phyloP scores from a whole-genome alignment of 2,113 vertebrate species.

The Phylloscopus trochilus region DNA sequence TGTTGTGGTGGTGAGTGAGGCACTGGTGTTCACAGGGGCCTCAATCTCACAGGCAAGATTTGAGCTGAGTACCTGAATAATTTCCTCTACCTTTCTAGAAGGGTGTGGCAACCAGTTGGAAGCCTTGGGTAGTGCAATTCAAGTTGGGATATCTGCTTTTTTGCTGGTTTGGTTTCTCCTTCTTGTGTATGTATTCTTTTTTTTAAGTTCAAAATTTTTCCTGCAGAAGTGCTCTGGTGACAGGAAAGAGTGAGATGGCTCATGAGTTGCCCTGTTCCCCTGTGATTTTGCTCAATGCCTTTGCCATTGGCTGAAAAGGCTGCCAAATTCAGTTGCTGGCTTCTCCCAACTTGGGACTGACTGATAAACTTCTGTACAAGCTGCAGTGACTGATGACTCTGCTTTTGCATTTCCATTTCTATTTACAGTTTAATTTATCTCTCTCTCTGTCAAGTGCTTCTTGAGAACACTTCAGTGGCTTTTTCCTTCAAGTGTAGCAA shows the following conservation, averaged over 20 bases:
- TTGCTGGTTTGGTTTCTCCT: neutral
- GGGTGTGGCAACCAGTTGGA: neutral
- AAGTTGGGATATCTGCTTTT: neutral
- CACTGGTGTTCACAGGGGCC: neutral
- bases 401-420: slow-evolving; percentile 26
- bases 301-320: neutral
- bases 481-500: slow-evolving; percentile 54
- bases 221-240: neutral
- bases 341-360: neutral
- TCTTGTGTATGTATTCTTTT: neutral
- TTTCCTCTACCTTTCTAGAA: neutral
- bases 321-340: neutral
- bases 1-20: neutral
- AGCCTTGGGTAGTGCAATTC: neutral
- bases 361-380: neutral
- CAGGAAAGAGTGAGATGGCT: neutral
- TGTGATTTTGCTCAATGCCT: accelerated
- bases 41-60: neutral
- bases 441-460: neutral
- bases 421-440: slow-evolving; percentile 54
- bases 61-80: neutral
- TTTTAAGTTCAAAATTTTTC: neutral
- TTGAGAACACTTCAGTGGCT: slow-evolving; percentile 48
- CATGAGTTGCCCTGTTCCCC: accelerated
- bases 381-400: neutral